Evolutionary conservation across 2,797 vertebrate species (phyloP).

Genomic region (Pantherophis vulpinus): DNA sequence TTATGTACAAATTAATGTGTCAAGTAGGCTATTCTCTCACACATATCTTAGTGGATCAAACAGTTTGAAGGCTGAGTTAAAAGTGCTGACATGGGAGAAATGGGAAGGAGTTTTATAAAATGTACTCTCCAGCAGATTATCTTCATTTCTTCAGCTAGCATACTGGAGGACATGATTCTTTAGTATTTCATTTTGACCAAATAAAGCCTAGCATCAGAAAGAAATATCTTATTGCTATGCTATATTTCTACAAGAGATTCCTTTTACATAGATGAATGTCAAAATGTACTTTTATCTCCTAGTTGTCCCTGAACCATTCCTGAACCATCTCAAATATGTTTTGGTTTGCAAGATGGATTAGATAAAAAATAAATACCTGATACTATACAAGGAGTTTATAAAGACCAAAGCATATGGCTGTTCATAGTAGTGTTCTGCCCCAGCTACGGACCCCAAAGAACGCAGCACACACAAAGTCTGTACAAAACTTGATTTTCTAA

Average conservation of each 20-base stretch:
- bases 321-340: neutral
- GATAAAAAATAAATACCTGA: neutral
- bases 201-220: neutral
- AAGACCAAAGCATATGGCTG: neutral
- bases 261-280: neutral
- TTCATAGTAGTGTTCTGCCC: no score
- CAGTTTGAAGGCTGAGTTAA: neutral
- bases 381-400: neutral
- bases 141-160: neutral
- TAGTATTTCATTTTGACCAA: neutral
- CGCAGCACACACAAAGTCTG: no score
- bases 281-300: neutral
- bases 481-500: no score
- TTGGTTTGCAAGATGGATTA: no score
- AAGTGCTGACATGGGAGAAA: neutral
- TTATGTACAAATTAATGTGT: neutral
- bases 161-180: neutral
- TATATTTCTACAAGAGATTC: neutral
- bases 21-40: neutral
- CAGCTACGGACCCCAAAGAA: no score
- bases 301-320: neutral
- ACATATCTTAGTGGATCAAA: neutral
- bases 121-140: neutral
- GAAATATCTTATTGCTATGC: neutral
- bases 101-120: neutral